Evolutionary conservation across 2,113 vertebrate species (phyloP), one percentile per base, ranked within the genome.

Genomic region (Platysteira castanea): DNA sequence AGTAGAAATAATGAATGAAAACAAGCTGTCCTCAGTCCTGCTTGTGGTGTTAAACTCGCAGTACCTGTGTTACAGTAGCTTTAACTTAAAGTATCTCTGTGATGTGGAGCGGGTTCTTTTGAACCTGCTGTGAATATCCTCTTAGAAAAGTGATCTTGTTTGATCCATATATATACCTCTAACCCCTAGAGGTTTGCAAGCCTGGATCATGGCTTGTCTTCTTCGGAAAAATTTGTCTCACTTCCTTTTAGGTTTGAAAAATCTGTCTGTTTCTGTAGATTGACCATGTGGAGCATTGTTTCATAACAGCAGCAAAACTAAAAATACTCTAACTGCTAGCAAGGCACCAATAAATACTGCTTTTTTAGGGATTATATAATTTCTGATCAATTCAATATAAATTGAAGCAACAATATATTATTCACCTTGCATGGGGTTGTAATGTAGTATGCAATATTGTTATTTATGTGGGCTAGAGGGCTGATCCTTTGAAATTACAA

Each of bases 1-100:
- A 99, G 99, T 98, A 75, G 81, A 69, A 92, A 56, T 52, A 80
- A 65, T 5, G 26, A 64, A 63, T 22, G 35, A 37, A 83, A n/a
- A 28, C n/a, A 10, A 31, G 30, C 68, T 76, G 28, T 74, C 15
- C 50, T 46, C 33, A 28, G 41, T 83, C 60, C 37, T 13, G 6
- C 67, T 59, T 21, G 11, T 54, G 50, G 10, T 73, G 30, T 81
- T 74, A 49, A 83, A 60, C 19, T 88, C 52, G 30, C 8, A 52
- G 46, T 37, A 64, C 18, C 21, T 67, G 8, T 81, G 37, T 75
- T 79, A 30, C 16, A 50, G 7, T 42, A 22, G 53, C 28, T 87
- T 84, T 89, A 56, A 73, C 56, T 19, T n/a, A 27, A 69, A 82
- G 33, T 41, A 57, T 31, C 17, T 86, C 20, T 56, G 39, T 35